Conservation (phyloP, 2,797 vertebrate genomes). For the Pseudomugil gertrudae region DNA sequence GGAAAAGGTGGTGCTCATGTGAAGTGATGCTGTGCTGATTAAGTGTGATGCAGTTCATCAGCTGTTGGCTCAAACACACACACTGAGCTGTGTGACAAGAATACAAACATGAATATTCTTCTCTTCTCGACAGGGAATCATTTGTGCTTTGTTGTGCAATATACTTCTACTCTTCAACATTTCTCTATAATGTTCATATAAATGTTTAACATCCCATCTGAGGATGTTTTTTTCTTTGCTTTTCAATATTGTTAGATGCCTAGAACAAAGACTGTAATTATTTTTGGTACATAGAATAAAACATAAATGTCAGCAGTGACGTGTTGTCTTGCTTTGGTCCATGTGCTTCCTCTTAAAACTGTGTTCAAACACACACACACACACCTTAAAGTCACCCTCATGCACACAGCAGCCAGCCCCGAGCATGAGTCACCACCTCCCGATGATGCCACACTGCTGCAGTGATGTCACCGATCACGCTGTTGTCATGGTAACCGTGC, state of each 20-base stretch:
- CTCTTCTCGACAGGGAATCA: conserved; percentile 52
- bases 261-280: conserved; percentile 84
- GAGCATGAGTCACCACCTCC: conserved; percentile 76
- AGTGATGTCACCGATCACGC: conserved; percentile 74
- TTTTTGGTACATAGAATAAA: conserved; percentile 89
- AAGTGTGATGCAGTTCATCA: conserved; percentile 24
- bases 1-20: conserved; percentile 11
- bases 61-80: conserved; percentile 4
- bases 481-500: conserved; percentile 79
- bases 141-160: conserved; percentile 75
- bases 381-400: conserved; percentile 2
- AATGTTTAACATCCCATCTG: conserved; percentile 65
- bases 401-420: conserved; percentile 19
- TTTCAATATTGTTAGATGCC: conserved; percentile 71
- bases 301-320: conserved; percentile 71
- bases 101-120: conserved; percentile 41
- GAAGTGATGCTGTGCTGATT: conserved; percentile 28
- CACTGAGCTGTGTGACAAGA: conserved; percentile 41
- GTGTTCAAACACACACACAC: neutral
- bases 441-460: conserved; percentile 75
- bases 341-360: conserved; percentile 6
- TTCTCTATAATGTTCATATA: conserved; percentile 70
- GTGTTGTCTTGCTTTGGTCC: conserved; percentile 6
- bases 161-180: conserved; percentile 63
- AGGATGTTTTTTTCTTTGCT: conserved; percentile 49